phyloP scores from a whole-genome alignment of 2,113 vertebrate species.

The Syngnathoides biaculeatus region DNA sequence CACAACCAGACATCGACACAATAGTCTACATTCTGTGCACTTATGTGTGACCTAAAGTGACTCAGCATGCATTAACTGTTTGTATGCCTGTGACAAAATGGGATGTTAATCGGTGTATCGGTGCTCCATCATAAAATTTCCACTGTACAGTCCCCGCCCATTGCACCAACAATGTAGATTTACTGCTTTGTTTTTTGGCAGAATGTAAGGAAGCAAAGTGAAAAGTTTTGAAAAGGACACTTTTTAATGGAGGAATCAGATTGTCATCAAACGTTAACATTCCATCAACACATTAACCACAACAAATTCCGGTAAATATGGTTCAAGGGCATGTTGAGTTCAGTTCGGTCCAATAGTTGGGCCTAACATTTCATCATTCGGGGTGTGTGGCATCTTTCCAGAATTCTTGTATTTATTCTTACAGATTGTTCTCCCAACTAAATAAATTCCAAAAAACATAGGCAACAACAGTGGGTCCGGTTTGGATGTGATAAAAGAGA shows the following conservation, averaged over 20 bases:
- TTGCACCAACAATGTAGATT: neutral
- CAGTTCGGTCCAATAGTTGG: neutral
- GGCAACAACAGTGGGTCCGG: neutral
- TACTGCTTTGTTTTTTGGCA: slow-evolving; percentile 1
- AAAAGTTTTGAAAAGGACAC: too few species aligned
- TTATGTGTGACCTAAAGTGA: neutral
- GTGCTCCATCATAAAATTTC: neutral
- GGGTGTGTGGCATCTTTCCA: neutral
- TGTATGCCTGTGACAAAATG: neutral
- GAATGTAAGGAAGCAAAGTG: neutral
- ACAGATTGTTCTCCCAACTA: neutral
- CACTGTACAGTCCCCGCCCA: neutral
- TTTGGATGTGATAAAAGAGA: neutral
- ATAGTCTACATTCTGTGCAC: neutral
- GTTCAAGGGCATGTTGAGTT: neutral
- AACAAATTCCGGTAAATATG: neutral
- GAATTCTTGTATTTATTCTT: neutral
- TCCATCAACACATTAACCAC: neutral
- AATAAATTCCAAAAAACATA: neutral
- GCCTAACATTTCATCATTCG: neutral
- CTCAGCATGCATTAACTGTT: neutral
- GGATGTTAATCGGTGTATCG: neutral
- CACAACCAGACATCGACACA: slow-evolving; percentile 4
- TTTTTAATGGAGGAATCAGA: neutral
- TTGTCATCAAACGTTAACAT: neutral